Conservation (phyloP, 1,140 invertebrate genomes). For the Mylabris phalerata region DNA sequence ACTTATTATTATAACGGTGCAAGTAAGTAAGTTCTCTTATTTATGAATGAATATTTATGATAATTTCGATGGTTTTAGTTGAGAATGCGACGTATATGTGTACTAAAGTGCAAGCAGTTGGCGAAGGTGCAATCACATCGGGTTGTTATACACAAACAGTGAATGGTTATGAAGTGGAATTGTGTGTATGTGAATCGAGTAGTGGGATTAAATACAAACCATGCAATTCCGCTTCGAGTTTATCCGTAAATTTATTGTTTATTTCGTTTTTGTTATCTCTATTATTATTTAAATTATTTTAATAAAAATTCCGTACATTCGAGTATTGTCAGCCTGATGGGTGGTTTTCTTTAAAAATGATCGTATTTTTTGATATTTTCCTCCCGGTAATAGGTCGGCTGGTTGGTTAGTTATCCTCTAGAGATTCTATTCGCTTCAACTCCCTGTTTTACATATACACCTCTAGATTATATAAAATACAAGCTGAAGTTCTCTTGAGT, state of each 20-base stretch:
- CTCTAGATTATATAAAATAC: too few species aligned
- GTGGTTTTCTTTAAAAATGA: too few species aligned
- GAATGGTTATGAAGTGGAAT: conserved; percentile 24
- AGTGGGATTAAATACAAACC: conserved; percentile 13
- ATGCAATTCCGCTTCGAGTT: conserved; percentile 14
- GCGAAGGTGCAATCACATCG: conserved; percentile 39
- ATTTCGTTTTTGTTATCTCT: not conserved
- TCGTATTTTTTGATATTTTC: too few species aligned
- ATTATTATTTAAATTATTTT: too few species aligned
- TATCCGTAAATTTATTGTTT: not conserved
- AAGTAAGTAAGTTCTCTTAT: conserved; percentile 43
- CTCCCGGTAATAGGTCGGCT: too few species aligned
- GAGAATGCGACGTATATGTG: conserved; percentile 50
- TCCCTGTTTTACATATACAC: too few species aligned
- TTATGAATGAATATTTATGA: not conserved
- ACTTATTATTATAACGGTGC: conserved; percentile 45
- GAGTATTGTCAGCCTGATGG: too few species aligned
- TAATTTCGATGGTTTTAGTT: conserved; percentile 29
- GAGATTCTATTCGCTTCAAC: too few species aligned
- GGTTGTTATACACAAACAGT: conserved; percentile 40
- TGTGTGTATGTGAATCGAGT: conserved; percentile 27
- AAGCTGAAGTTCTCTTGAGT: too few species aligned
- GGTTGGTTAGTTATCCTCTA: too few species aligned
- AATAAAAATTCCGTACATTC: too few species aligned
- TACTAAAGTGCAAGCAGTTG: conserved; percentile 41